These are phyloP conservation scores for Crenuchus spilurus DNA, from an alignment of 2,797 vertebrate species.

Conservation along the genomic window DNA sequence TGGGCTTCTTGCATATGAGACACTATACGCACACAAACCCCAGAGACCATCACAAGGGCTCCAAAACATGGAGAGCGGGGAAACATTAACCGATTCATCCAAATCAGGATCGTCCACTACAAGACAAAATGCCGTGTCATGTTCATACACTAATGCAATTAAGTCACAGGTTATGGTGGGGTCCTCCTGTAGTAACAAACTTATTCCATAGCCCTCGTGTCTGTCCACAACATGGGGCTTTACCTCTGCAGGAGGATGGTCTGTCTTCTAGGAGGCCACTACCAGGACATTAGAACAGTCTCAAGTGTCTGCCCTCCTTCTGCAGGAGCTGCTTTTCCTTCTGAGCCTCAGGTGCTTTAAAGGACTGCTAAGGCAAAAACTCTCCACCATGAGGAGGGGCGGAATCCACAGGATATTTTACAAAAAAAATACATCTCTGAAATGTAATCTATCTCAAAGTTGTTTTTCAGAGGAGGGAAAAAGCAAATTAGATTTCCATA, in stretches of 20 bases:
- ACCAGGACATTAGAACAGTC: constrained; percentile 5
- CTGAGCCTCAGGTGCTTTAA: constrained; percentile 31
- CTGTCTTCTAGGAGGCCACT: constrained; percentile 11
- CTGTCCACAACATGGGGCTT: not conserved
- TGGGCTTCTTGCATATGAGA: constrained; percentile 47
- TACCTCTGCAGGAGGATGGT: not conserved
- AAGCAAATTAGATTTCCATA: constrained; percentile 79
- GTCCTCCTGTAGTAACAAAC: constrained; percentile 32
- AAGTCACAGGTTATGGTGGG: constrained; percentile 41
- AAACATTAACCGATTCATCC: constrained; percentile 29
- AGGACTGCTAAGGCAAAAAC: constrained; percentile 27
- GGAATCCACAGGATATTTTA: constrained; percentile 71
- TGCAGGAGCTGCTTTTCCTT: constrained; percentile 7
- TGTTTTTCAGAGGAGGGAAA: constrained; percentile 57
- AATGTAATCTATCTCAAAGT: constrained; percentile 53
- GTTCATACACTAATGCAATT: constrained; percentile 50
- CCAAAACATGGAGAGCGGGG: not conserved
- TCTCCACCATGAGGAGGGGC: constrained; percentile 12
- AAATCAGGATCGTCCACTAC: constrained; percentile 45
- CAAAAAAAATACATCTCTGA: constrained; percentile 62
- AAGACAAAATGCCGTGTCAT: constrained; percentile 49
- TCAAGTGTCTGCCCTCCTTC: not conserved
- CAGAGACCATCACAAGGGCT: constrained; percentile 18
- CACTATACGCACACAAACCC: constrained; percentile 49
- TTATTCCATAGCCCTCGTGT: constrained; percentile 28